Conservation (phyloP, 1,140 invertebrate species). For the Arctopsyche grandis region DNA sequence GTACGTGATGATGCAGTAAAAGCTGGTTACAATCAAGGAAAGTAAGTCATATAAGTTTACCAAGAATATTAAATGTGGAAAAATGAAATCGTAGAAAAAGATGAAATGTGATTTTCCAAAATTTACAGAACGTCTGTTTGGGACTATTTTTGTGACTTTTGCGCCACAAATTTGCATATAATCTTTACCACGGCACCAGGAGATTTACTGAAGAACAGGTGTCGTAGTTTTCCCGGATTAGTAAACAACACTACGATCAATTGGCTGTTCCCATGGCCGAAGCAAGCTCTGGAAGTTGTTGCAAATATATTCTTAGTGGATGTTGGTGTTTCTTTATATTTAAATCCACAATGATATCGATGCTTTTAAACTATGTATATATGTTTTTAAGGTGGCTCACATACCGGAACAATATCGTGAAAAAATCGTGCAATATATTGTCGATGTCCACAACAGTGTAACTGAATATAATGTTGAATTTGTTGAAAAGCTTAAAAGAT, state of each 20-base stretch:
- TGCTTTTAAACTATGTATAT: slow-evolving; percentile 12
- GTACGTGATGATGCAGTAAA: slow-evolving; percentile 74
- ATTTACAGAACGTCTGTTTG: slow-evolving; percentile 78
- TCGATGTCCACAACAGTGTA: slow-evolving; percentile 82
- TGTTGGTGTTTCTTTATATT: slow-evolving; percentile 59
- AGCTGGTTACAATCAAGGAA: slow-evolving; percentile 75
- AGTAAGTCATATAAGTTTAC: slow-evolving; percentile 60
- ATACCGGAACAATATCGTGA: slow-evolving; percentile 75
- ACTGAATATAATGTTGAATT: slow-evolving; percentile 79
- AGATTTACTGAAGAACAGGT: slow-evolving; percentile 81
- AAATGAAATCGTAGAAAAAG: no score
- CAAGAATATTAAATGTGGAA: not conserved
- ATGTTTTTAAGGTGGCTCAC: slow-evolving; percentile 63
- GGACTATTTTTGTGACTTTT: slow-evolving; percentile 83
- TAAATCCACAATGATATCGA: slow-evolving; percentile 16
- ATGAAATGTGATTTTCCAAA: no score
- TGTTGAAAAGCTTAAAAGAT: slow-evolving; percentile 74
- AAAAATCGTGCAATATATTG: slow-evolving; percentile 81
- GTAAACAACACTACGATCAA: slow-evolving; percentile 94
- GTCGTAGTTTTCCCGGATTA: slow-evolving; percentile 90
- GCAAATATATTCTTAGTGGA: slow-evolving; percentile 81
- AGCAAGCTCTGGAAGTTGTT: slow-evolving; percentile 86
- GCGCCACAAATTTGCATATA: slow-evolving; percentile 86
- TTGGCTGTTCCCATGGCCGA: slow-evolving; percentile 93
- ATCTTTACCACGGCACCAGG: slow-evolving; percentile 91